These are phyloP conservation scores for Pantherophis vulpinus DNA, from an alignment of 2,797 vertebrate genomes.

Conservation along the genomic window DNA sequence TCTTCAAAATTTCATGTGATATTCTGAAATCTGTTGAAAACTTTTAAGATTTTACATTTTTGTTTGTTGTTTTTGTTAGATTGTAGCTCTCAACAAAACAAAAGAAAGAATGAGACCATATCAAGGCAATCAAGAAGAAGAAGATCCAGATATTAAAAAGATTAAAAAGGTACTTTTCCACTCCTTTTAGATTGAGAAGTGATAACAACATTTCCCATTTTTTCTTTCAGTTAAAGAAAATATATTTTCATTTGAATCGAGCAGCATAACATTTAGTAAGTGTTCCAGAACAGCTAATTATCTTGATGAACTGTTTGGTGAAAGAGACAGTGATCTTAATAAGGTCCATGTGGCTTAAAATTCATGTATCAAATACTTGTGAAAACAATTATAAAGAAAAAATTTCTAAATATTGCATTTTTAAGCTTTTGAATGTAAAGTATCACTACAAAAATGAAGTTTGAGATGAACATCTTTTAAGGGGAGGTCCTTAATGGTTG, in stretches of 20 bases:
- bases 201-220: rapidly evolving
- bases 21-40: constrained; percentile 2
- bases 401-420: neutral
- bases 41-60: constrained; percentile 16
- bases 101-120: constrained; percentile 97
- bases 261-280: neutral
- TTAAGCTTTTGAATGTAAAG: neutral
- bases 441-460: neutral
- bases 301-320: neutral
- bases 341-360: neutral
- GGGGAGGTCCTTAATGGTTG: neutral
- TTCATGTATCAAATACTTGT: neutral
- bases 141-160: constrained; percentile 98
- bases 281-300: neutral
- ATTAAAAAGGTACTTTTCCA: constrained; percentile 89
- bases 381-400: neutral
- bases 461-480: neutral
- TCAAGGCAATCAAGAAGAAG: constrained; percentile 87
- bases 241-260: neutral
- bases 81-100: constrained; percentile 95
- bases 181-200: neutral
- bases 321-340: neutral
- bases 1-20: neutral
- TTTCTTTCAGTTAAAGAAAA: neutral
- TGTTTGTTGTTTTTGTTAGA: constrained; percentile 73